Percentiles rank a stretch among this genome's conserved stretches.
Conservation (phyloP, 23 tunicate species). For the Ciona savignyi region DNA sequence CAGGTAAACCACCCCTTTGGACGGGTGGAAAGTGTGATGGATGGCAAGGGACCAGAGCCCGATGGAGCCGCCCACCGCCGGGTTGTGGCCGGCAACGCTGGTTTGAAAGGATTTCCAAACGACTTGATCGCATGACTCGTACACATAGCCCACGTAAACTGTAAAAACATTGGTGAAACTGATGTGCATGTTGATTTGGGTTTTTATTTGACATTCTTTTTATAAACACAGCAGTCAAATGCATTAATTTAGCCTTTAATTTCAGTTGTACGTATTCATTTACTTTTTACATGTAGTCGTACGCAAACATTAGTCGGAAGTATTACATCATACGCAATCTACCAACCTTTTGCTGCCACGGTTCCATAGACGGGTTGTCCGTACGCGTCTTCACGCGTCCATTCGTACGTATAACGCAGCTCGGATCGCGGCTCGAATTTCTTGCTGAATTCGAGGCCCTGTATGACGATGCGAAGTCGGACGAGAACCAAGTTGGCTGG, state of each 20-base stretch:
- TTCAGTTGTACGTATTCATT: too few relatives aligned
- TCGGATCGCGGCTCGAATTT: conserved; percentile 67
- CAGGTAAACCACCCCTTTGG: conserved; percentile 59
- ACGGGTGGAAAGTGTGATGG: conserved; percentile 68
- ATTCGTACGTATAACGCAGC: conserved; percentile 54
- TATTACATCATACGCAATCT: too few relatives aligned
- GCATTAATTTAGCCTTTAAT: neutral
- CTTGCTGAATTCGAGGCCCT: conserved; percentile 51
- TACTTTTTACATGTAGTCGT: too few relatives aligned
- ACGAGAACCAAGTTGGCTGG: conserved; percentile 38
- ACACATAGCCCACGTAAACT: conserved; percentile 74
- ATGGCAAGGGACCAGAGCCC: conserved; percentile 77
- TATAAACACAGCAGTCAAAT: neutral
- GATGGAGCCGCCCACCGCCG: conserved; percentile 20
- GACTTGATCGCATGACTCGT: conserved; percentile 45
- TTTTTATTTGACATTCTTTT: too few relatives aligned
- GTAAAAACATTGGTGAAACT: conserved; percentile 15
- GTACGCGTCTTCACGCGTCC: conserved; percentile 70
- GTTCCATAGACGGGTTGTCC: conserved; percentile 72
- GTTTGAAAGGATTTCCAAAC: conserved; percentile 53
- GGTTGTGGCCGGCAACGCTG: conserved; percentile 56
- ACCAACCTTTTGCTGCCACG: conserved; percentile 63
- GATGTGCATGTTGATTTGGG: too few relatives aligned
- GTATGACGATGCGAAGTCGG: conserved; percentile 29
- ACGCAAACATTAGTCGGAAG: too few relatives aligned